Evolutionary conservation across 2,113 vertebrate species (phyloP), one percentile per base, ranked within the genome.

Genomic region (Octodon degus): DNA sequence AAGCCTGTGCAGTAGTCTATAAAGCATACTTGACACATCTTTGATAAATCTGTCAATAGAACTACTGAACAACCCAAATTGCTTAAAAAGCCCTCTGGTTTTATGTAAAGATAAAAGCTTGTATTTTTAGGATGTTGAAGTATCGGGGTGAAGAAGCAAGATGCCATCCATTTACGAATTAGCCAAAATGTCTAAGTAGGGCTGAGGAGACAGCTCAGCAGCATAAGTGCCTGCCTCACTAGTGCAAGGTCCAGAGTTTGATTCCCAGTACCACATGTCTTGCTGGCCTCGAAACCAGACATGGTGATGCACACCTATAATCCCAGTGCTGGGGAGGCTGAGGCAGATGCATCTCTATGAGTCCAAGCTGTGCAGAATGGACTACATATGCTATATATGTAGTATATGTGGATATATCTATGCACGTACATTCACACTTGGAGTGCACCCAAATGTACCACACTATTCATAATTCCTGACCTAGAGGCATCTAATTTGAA

Each of bases 371-470:
- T 3, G 5, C 19, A 19, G 55, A 5, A 19, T 50, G 16, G 16
- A 58, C 16, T 58, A 19, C 16, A 58, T 58, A 58, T 58, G 9
- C 50, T 37, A 11, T 30, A 8, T 30, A 20, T 82, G 14, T 14
- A 9, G 4, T n/a, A 0, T 40, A 17, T 12, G 1, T 58, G 9
- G 34, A 4, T 16, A 1, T 37, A 6, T 34, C 11, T 25, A 0
- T 5, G 55, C 1, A 0, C 4, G 17, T 53, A 32, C 17, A 53
- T 2, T 32, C 34, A 47, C 0, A 2, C 11, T 4, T 0, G 9
- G 0, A 0, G 65, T 0, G 0, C 8, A 1, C n/a, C 67, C 27
- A 65, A 37, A 47, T 22, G 17, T 6, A 20, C 7, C 62, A 1
- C 1, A 74, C 5, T 53, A 14, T 40, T 68, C 43, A 14, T 19